These are phyloP conservation scores for Takifugu bimaculatus DNA, from an alignment of 2,113 vertebrate species.

Conservation along the genomic window DNA sequence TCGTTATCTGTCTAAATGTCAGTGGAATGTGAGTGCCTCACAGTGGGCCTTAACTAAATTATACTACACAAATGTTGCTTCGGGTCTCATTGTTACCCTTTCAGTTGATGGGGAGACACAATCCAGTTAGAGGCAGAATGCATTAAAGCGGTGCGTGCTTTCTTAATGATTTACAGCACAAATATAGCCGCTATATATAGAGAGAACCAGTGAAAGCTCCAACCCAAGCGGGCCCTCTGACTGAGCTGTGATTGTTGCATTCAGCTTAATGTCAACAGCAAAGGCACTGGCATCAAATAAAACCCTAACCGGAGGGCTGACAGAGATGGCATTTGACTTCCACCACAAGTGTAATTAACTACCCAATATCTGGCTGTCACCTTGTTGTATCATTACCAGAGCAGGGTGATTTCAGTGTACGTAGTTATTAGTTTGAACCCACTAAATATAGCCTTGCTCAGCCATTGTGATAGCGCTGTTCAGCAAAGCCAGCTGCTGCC, in stretches of 20 bases:
- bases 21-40: conserved; percentile 29
- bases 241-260: neutral
- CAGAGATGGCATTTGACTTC: conserved; percentile 44
- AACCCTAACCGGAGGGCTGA: conserved; percentile 59
- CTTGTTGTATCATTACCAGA: conserved; percentile 71
- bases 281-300: conserved; percentile 52
- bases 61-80: conserved; percentile 38
- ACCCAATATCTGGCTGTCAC: conserved; percentile 67
- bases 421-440: conserved; percentile 73
- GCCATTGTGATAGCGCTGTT: neutral
- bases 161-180: neutral
- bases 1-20: conserved; percentile 62
- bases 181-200: neutral
- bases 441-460: conserved; percentile 72
- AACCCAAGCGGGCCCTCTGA: conserved; percentile 5
- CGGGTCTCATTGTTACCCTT: conserved; percentile 30
- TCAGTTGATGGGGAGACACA: conserved; percentile 22
- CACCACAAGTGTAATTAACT: conserved; percentile 68
- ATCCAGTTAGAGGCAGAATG: neutral
- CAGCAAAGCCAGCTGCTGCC: conserved; percentile 69
- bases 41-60: conserved; percentile 14
- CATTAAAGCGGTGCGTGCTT: neutral
- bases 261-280: conserved; percentile 38
- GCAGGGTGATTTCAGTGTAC: conserved; percentile 64
- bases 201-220: conserved; percentile 8